These are phyloP conservation scores for Scalopus aquaticus DNA, from an alignment of 2,113 vertebrate species.

Conservation along the genomic window DNA sequence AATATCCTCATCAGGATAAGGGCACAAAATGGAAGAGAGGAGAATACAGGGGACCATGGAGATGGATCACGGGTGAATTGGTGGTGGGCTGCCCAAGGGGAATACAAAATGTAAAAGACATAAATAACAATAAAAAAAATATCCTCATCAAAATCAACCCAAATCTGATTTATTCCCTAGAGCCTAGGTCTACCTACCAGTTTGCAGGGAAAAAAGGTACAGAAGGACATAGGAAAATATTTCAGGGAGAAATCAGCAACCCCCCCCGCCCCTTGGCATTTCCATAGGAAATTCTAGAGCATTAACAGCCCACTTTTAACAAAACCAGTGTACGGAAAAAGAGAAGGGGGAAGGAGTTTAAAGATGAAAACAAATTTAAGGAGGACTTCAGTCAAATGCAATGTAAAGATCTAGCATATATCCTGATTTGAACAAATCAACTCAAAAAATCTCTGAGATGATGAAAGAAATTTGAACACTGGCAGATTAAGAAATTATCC, in stretches of 20 bases:
- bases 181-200: not conserved
- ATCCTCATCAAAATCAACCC: not conserved
- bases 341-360: not conserved
- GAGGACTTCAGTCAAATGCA: not conserved
- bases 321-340: not conserved
- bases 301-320: not conserved
- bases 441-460: not conserved
- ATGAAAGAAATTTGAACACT: not conserved
- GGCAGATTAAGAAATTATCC: not conserved
- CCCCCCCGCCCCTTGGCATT: not conserved
- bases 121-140: too few relatives aligned
- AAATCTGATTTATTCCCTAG: not conserved
- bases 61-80: too few relatives aligned
- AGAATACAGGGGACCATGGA: too few relatives aligned
- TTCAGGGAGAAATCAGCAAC: not conserved
- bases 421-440: not conserved
- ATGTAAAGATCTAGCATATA: not conserved
- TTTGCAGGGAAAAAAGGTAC: not conserved
- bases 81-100: too few relatives aligned
- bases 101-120: too few relatives aligned
- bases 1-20: not conserved
- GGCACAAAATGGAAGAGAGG: too few relatives aligned
- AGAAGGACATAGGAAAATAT: not conserved
- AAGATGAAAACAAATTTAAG: constrained; percentile 4
- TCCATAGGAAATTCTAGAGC: not conserved